Base-by-base conservation (phyloP, 2,113 vertebrate genomes). In the Sinocyclocheilus maitianheensis region DNA sequence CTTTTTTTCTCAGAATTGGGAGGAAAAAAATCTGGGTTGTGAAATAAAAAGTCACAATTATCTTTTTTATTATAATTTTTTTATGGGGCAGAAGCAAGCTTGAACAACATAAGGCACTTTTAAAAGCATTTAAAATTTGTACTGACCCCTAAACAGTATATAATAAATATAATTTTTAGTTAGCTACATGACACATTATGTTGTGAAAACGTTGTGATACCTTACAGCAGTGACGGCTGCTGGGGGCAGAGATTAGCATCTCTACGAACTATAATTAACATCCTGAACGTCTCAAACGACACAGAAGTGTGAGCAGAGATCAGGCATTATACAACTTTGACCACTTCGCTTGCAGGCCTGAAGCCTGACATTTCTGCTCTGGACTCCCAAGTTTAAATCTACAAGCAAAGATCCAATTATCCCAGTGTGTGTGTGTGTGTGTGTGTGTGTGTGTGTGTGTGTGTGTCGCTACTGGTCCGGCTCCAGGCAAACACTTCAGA, bases 361-460 rank as follows among this genome's bases (percentile, higher is more conserved):
- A 74, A 80, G 75, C n/a, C 46, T 83, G 37, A 79, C 74, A 85
- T 86, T 77, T 84, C 24, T 48, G n/a, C 83, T 81, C 78, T 26
- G 26, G 26, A 22, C 26, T 40, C 40, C 40, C 8, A 8, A 81
- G 77, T 80, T 82, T 22, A 65, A 71, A 63, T 40, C 87, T 40
- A 78, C 72, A 65, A 69, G 74, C 53, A 43, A 72, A 80, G 46
- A 84, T 69, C 30, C 85, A 86, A 88, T 88, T 88, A 88, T 81
- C 48, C 84, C 5, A 14, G 63, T 18, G 63, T 46, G 43, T 46
- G 43, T 46, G 34, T 75, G 26, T 81, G 34, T 75, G 26, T 81
- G 8, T 9, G 43, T 46, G 43, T 10, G 43, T 30, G 63, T 67
- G 63, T 67, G 24, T 67, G 63, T 26, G 62, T 63, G n/a, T 26